phyloP scores from a whole-genome alignment of 2,888 invertebrate species.

The Philereme vetulata region DNA sequence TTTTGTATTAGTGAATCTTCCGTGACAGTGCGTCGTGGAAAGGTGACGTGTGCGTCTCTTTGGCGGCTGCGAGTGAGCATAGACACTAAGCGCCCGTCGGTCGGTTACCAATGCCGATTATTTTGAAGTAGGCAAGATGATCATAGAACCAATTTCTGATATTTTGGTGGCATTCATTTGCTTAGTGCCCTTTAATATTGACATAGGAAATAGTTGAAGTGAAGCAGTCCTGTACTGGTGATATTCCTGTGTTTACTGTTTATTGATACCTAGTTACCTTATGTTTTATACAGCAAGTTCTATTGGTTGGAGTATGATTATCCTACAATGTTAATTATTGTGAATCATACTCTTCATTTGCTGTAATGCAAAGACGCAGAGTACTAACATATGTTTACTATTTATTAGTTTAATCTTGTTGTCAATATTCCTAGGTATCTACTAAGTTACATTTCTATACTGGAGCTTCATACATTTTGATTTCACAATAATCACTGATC shows the following conservation, averaged over 20 bases:
- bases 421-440: conserved; percentile 17
- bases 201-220: conserved; percentile 42
- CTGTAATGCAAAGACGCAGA: conserved; percentile 17
- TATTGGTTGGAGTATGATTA: conserved; percentile 24
- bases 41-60: conserved; percentile 55
- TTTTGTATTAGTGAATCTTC: conserved; percentile 77
- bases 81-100: conserved; percentile 70
- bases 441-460: conserved; percentile 35
- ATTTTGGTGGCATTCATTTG: conserved; percentile 80
- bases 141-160: conserved; percentile 75
- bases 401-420: conserved; percentile 16
- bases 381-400: conserved; percentile 7
- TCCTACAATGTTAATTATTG: conserved; percentile 43
- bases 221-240: conserved; percentile 64
- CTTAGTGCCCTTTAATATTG: conserved; percentile 77
- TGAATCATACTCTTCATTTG: conserved; percentile 42
- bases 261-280: conserved; percentile 26
- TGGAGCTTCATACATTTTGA: conserved; percentile 14
- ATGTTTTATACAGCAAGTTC: conserved; percentile 22
- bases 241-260: conserved; percentile 54
- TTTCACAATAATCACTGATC: conserved; percentile 16
- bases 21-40: conserved; percentile 68
- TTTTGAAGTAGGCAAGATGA: conserved; percentile 66
- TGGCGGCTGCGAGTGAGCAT: conserved; percentile 63
- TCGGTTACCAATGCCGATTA: conserved; percentile 58